Evolutionary conservation across 92 coral and sea anemone species (phyloP).

Genomic region (Pocillopora grandis): DNA sequence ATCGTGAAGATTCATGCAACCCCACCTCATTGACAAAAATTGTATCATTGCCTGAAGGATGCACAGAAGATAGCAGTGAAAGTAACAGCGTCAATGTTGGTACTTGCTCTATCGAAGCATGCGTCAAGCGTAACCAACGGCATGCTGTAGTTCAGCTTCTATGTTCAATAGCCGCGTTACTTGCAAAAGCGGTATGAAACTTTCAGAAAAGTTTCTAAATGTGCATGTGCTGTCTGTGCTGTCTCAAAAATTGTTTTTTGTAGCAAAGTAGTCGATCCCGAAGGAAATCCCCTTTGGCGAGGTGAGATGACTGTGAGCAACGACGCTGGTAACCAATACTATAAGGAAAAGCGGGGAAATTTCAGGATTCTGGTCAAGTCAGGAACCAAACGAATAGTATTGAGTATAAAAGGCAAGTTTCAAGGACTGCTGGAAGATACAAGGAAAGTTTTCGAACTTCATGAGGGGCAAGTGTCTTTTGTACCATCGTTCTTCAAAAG

Average conservation of each 20-base stretch:
- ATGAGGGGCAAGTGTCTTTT: slow-evolving; percentile 33
- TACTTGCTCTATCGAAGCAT: slow-evolving; percentile 14
- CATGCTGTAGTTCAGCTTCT: slow-evolving; percentile 26
- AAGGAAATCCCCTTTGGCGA: slow-evolving; percentile 17
- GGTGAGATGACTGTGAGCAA: slow-evolving; percentile 28
- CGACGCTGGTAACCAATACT: not conserved
- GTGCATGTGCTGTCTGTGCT: slow-evolving; percentile 41
- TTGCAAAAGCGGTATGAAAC: not conserved
- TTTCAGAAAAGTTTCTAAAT: slow-evolving; percentile 20
- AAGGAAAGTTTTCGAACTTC: slow-evolving; percentile 37
- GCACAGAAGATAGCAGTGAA: slow-evolving; percentile 33
- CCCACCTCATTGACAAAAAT: not conserved
- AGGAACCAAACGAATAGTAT: slow-evolving; percentile 31
- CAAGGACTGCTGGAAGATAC: slow-evolving; percentile 28
- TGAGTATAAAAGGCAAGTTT: slow-evolving; percentile 32
- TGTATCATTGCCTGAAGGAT: slow-evolving; percentile 42
- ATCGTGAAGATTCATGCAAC: slow-evolving; percentile 29
- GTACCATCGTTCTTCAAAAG: slow-evolving; percentile 32
- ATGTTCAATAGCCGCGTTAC: slow-evolving; percentile 3
- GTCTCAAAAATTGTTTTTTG: not conserved
- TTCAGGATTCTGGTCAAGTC: slow-evolving; percentile 30
- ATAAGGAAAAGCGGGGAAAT: slow-evolving; percentile 8
- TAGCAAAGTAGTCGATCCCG: slow-evolving; percentile 42
- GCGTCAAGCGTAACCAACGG: not conserved
- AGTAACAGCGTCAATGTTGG: slow-evolving; percentile 43